Base-by-base conservation (phyloP, 2,797 vertebrate genomes). In the Mionectes olivaceus region DNA sequence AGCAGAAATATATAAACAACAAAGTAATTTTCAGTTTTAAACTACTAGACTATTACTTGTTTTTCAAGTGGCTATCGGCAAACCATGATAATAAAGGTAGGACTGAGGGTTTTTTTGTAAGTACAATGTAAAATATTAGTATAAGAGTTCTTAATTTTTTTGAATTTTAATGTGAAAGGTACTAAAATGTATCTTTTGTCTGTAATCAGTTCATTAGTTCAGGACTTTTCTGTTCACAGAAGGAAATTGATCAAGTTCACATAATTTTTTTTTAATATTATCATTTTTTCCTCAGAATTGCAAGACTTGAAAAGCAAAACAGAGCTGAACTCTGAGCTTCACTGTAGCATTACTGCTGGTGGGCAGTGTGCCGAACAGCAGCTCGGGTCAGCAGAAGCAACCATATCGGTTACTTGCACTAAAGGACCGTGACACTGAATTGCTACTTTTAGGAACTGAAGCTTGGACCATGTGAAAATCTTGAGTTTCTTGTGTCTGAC, bases 121-220 rank as follows among this genome's bases (percentile, higher is more conserved):
- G 53, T 46, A 63, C 7, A n/a, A 2, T 53, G 7, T 27, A 46
- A 56, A 76, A 30, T 73, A 39, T 30, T 24, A 17, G 2, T 53
- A 6, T 61, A 10, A 8, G 75, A 71, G 6, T 19, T 63, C 1
- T 50, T 53, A 0, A 10, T 19, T 74, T 25, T 25, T 30, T 8
- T 19, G 0, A 13, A 32, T 61, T 71, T 24, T 74, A 67, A 19
- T 35, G 6, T 0, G 0, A 19, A 75, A 35, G 3, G 12, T 70
- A 69, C 11, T 68, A 56, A 73, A 90, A 44, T 1, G 0, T 71
- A 22, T 32, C 5, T 64, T 60, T 8, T 33, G 3, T 30, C 32
- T 75, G 2, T 46, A 61, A 43, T 56, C 13, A 75, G 5, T n/a
- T 44, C 0, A n/a, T 82, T 75, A 11, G 13, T 64, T 83, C 17